A percentile compares a stretch with the other conserved stretches of the same genome.
Conservation (phyloP, 1,140 invertebrate genomes). For the Atopsyche davidsoni region DNA sequence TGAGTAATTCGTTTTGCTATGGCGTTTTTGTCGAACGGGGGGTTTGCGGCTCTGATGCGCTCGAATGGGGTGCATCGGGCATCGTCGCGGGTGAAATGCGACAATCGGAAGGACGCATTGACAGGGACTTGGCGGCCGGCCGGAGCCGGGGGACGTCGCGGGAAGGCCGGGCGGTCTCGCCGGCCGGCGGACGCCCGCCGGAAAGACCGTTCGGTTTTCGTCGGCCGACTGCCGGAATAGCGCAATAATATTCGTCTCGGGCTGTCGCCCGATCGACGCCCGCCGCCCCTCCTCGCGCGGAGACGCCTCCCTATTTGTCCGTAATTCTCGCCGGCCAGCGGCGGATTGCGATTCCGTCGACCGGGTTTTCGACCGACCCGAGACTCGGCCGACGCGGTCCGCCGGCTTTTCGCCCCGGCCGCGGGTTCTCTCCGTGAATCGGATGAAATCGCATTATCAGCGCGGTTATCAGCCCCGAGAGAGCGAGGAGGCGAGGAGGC, state of each 20-base stretch:
- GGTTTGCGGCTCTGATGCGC: too few species aligned
- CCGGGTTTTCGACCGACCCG: conserved; percentile 17
- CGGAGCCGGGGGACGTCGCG: conserved; percentile 6
- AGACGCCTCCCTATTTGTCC: conserved; percentile 13
- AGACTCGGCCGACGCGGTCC: conserved; percentile 10
- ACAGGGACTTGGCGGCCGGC: too few species aligned
- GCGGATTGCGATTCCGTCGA: conserved; percentile 14
- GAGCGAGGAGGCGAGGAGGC: conserved; percentile 2
- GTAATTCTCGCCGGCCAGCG: conserved; percentile 12
- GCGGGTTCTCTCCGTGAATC: conserved; percentile 12
- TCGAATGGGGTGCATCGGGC: too few species aligned
- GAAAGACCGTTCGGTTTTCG: background rate
- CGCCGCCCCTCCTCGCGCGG: conserved; percentile 9
- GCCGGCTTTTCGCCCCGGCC: conserved; percentile 1
- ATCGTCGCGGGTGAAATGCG: too few species aligned
- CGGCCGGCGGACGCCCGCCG: conserved; percentile 3
- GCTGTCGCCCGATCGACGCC: conserved; percentile 3
- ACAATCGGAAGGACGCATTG: too few species aligned
- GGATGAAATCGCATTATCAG: conserved; percentile 14
- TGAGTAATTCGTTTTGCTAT: too few species aligned
- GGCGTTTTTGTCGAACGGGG: too few species aligned
- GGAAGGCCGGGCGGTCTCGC: conserved; percentile 7
- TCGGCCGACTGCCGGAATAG: conserved; percentile 12
- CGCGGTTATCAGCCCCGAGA: conserved; percentile 1
- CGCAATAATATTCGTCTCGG: conserved; percentile 7